Evolutionary conservation across 2,888 invertebrate species (phyloP), one percentile per base, ranked within the genome.

Genomic region (Oscheius myriophilus): DNA sequence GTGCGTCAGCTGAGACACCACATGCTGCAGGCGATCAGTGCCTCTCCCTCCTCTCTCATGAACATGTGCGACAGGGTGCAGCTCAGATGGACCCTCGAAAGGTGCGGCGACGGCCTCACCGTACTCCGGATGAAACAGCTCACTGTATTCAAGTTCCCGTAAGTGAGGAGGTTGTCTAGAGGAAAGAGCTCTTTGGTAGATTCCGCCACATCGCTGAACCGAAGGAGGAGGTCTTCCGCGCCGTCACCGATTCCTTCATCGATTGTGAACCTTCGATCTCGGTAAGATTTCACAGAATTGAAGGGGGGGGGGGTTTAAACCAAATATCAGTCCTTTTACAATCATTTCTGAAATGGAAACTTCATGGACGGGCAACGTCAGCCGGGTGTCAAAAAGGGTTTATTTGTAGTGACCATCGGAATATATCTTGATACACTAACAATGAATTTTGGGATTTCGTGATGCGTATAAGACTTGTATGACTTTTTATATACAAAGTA

Each of bases 61-160:
- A 65, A 65, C 4, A 65, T 65, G 64, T 53, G 54, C 21, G 64
- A 55, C 6, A 21, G 64, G 12, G 64, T 65, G n/a, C 64, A 65
- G 54, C n/a, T 65, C 6, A 23, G 43, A 7, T 42, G 42, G 14
- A 18, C 12, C 18, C 4, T 65, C 1, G 64, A 65, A 2, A 16
- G n/a, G 18, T 65, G 64, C 25, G 54, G 25, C 12, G 55, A 65
- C 26, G 64, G 64, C 9, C 16, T 18, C 23, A 43, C 54, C 12
- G 64, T 54, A 6, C 41, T 65, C 18, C 54, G 64, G 6, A 54
- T 65, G 12, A 42, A n/a, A n/a, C 26, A 65, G 26, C 41, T 54
- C 23, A 41, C 43, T 14, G 64, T 46, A 7, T 65, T 65, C 42
- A 65, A 55, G 16, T 33, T 54, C 46, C 43, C 42, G 64, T 65